Evolutionary conservation across 2,797 vertebrate species (phyloP).

Genomic region (Scyliorhinus canicula): DNA sequence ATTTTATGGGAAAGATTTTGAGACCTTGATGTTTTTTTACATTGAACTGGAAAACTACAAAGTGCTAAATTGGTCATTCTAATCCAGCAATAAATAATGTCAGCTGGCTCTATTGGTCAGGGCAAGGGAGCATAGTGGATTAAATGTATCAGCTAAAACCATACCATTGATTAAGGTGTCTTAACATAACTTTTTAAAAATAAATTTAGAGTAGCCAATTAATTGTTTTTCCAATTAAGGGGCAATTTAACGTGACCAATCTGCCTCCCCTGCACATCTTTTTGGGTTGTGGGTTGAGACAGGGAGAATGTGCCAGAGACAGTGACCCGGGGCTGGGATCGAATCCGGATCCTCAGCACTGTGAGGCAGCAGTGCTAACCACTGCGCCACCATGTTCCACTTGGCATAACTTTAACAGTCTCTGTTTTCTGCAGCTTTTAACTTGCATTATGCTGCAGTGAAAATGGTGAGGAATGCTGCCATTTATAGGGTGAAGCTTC

Average conservation of each 20-base stretch:
- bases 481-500: neutral
- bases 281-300: too few relatives aligned
- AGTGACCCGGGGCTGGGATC: too few relatives aligned
- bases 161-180: neutral
- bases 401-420: neutral
- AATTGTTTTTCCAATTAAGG: too few relatives aligned
- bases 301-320: too few relatives aligned
- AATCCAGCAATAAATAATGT: neutral
- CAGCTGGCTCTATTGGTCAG: neutral
- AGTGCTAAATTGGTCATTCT: neutral
- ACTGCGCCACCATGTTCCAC: too few relatives aligned
- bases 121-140: neutral
- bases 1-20: neutral
- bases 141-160: neutral
- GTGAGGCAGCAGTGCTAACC: too few relatives aligned
- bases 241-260: too few relatives aligned
- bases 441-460: neutral
- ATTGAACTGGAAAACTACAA: neutral
- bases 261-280: too few relatives aligned
- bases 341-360: too few relatives aligned
- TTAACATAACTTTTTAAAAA: too few relatives aligned
- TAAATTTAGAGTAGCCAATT: too few relatives aligned
- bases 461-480: neutral
- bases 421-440: neutral
- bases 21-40: neutral